Base-by-base conservation (phyloP, 2,888 invertebrate genomes). In the Aelia acuminata region DNA sequence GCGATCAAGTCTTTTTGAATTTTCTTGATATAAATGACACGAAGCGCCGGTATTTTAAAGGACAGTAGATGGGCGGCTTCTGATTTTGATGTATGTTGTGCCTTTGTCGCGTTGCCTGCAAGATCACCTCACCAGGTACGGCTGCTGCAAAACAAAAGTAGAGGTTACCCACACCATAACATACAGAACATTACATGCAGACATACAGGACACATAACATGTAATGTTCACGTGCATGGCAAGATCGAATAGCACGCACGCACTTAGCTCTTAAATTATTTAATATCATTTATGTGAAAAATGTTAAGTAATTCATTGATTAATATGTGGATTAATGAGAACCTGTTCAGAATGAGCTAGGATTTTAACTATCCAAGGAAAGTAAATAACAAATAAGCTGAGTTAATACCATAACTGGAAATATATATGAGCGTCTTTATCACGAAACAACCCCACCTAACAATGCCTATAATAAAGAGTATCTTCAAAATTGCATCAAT, bases 1-100 rank as follows among this genome's bases (percentile, higher is more conserved):
- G 84, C 84, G 31, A 31, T 84, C 39, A 49, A 31, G 31, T 50
- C 50, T 49, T 80, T 47, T 75, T 75, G n/a, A n/a, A n/a, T 22
- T 47, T 18, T 22, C 80, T 80, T 80, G 43, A n/a, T n/a, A 80
- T 47, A 18, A 70, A 31, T 70, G 80, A 50, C 20, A 50, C 70
- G 87, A 1, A 22, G 87, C 47, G 87, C 87, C 87, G 57, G 87
- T 87, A 87, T 87, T 87, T 70, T 87, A 87, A 87, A 48, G 70
- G 87, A 87, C 87, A 87, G 87, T 87, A 87, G 87, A n/a, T 35
- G 15, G 75, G 43, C 39, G 7, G 43, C 80, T 80, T 80, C 80
- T 10, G 80, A 47, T 80, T 43, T 80, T 80, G 80, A 39, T 47
- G 80, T 22, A 39, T 43, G 80, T 47, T 7, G 39, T 80, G 80